Conservation (phyloP, 1,140 invertebrate genomes). For the Dufourea novaeangliae region DNA sequence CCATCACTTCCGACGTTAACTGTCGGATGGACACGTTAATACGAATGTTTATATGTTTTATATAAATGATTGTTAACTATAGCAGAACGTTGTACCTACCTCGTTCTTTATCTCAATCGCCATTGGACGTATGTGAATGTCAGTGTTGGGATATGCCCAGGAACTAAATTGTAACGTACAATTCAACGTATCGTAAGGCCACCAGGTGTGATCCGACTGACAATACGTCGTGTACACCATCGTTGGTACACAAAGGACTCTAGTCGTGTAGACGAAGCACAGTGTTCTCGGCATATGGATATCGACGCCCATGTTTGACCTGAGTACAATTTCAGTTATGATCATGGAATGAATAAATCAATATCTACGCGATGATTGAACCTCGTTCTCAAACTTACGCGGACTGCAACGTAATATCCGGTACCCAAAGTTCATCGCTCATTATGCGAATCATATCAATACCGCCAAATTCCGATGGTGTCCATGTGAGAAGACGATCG, state of each 20-base stretch:
- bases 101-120: rapidly evolving
- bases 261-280: constrained; percentile 57
- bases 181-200: constrained; percentile 76
- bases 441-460: constrained; percentile 67
- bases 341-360: background rate
- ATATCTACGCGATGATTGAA: constrained; percentile 1
- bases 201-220: constrained; percentile 69
- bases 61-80: background rate
- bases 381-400: constrained; percentile 66
- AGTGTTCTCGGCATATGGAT: constrained; percentile 49
- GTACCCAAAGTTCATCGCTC: constrained; percentile 77
- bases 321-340: constrained; percentile 50
- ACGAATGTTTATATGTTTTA: constrained; percentile 1
- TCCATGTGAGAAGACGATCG: constrained; percentile 79
- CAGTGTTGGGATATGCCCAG: constrained; percentile 83
- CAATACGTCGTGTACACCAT: constrained; percentile 58
- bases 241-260: constrained; percentile 61
- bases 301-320: constrained; percentile 37
- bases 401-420: constrained; percentile 78
- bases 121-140: constrained; percentile 73
- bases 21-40: background rate
- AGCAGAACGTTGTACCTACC: background rate
- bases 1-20: constrained; percentile 13
- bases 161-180: constrained; percentile 71
- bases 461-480: constrained; percentile 70